Conservation (phyloP, 1,140 invertebrate genomes). For the Notospermus geniculatus region DNA sequence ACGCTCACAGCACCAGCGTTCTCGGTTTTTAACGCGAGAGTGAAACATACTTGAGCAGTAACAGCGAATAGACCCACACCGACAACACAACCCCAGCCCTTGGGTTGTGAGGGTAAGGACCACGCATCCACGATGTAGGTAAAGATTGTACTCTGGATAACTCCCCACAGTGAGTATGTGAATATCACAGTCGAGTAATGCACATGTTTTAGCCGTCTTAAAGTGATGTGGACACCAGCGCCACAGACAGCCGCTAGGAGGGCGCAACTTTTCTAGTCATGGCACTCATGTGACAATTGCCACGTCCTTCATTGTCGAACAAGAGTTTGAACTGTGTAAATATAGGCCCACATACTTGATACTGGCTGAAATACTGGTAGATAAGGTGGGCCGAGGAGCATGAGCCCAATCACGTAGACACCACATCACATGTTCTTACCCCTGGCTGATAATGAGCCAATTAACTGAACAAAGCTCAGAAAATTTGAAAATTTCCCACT, state of each 20-base stretch:
- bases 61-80: conserved; percentile 1
- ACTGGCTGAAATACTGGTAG: no score
- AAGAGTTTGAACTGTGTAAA: no score
- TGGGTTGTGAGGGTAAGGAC: background rate
- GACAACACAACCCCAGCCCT: background rate
- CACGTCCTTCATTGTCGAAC: no score
- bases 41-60: background rate
- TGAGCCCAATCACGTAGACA: no score
- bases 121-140: background rate
- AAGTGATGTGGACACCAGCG: conserved; percentile 1
- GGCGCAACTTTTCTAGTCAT: background rate
- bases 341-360: no score
- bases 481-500: no score
- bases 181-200: conserved; percentile 1
- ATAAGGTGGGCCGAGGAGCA: no score
- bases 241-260: background rate
- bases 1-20: conserved; percentile 4
- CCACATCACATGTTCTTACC: no score
- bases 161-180: conserved; percentile 1
- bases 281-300: no score
- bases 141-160: background rate
- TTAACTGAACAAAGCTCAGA: no score
- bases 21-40: conserved; percentile 2
- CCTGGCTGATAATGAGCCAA: no score
- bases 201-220: background rate